A percentile compares a stretch with the other conserved stretches of the same genome.
phyloP scores from a whole-genome alignment of 2,113 vertebrate species.

The Uria lomvia region DNA sequence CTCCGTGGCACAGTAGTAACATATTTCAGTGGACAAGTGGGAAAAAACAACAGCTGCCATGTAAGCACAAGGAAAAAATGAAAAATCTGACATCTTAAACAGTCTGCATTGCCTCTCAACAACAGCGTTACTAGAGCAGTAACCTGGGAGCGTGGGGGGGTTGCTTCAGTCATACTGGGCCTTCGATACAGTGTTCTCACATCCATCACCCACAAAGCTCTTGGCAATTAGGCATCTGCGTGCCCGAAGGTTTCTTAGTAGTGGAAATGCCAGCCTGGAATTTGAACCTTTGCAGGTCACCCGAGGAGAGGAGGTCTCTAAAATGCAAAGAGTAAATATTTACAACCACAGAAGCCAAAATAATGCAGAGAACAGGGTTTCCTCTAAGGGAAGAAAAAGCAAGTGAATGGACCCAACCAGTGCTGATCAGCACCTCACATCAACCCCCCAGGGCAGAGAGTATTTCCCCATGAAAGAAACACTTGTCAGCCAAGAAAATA shows the following conservation, averaged over 20 bases:
- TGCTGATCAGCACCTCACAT: background rate
- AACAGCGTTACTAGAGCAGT: background rate
- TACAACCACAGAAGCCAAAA: background rate
- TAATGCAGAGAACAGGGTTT: background rate
- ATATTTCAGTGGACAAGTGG: background rate
- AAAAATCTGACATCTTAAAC: background rate
- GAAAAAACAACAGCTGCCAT: background rate
- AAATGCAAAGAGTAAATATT: background rate
- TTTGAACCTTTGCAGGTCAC: background rate
- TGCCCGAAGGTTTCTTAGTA: background rate
- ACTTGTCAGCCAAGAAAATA: background rate
- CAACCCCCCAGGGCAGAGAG: background rate
- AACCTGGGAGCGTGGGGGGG: accelerated
- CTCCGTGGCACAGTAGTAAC: background rate
- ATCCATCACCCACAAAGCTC: background rate
- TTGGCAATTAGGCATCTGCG: background rate
- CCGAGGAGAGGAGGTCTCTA: background rate
- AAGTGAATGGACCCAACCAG: background rate
- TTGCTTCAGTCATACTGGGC: background rate
- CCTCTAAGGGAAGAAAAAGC: background rate
- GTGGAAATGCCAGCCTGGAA: background rate
- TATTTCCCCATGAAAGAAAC: background rate
- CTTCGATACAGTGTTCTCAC: background rate
- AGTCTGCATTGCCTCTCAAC: background rate
- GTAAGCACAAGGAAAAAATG: background rate